phyloP scores from a whole-genome alignment of 92 coral and sea anemone genomes.

The Muricea muricata region DNA sequence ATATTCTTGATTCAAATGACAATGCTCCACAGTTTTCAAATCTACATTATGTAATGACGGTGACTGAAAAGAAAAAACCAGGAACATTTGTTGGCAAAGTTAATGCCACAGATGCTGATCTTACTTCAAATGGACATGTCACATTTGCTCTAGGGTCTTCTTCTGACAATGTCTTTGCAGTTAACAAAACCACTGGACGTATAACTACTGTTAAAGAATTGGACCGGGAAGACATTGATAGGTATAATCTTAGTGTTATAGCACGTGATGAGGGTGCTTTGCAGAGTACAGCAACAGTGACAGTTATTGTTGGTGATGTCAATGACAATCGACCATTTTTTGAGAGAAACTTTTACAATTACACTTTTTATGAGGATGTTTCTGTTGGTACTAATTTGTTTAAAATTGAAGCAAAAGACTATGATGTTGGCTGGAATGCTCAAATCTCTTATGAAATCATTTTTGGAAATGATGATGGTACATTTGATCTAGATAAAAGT shows the following conservation, averaged over 20 bases:
- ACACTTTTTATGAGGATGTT: conserved; percentile 70
- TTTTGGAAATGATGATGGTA: conserved; percentile 69
- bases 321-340: conserved; percentile 91
- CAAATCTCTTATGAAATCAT: conserved; percentile 63
- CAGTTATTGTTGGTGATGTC: conserved; percentile 72
- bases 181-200: conserved; percentile 71
- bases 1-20: conserved; percentile 83
- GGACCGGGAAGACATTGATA: conserved; percentile 77
- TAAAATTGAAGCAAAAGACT: conserved; percentile 74
- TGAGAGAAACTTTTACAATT: conserved; percentile 63
- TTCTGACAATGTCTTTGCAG: conserved; percentile 41
- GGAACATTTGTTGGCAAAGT: conserved; percentile 67
- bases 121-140: conserved; percentile 61
- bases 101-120: conserved; percentile 61
- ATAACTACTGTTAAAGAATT: conserved; percentile 67
- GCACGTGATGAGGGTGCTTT: conserved; percentile 92
- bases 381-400: conserved; percentile 54
- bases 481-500: conserved; percentile 62
- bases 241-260: conserved; percentile 63
- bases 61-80: conserved; percentile 72
- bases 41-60: conserved; percentile 65
- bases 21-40: conserved; percentile 82
- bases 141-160: conserved; percentile 38
- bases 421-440: conserved; percentile 81
- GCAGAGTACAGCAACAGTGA: conserved; percentile 61